Conservation (phyloP, 2,797 vertebrate species). For the Sylvia borin region DNA sequence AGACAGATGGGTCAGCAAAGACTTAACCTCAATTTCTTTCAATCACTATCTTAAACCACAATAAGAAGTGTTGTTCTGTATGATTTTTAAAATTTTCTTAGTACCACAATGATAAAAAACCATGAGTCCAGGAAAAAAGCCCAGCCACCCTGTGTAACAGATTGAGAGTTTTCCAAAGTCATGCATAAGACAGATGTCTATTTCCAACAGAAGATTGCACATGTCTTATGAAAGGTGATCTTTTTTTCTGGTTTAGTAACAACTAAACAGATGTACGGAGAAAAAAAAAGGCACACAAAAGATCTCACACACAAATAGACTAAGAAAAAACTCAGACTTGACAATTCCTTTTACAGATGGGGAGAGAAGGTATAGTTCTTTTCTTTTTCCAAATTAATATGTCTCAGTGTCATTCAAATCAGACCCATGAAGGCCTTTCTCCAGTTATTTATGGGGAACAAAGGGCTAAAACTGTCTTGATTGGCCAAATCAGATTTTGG, state of each 20-base stretch:
- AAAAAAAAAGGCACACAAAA: not conserved
- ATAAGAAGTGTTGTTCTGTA: not conserved
- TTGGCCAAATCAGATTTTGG: not conserved
- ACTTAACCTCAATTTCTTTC: not conserved
- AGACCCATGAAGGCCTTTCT: not conserved
- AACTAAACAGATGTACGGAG: not conserved
- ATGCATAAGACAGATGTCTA: not conserved
- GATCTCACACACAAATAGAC: not conserved
- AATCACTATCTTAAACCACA: not conserved
- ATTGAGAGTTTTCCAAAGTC: not conserved
- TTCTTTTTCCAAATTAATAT: not conserved
- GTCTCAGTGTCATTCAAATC: not conserved
- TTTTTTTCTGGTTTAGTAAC: not conserved
- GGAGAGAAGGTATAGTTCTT: not conserved
- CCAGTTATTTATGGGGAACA: not conserved
- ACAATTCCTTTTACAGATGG: not conserved
- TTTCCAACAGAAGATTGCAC: not conserved
- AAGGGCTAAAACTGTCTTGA: not conserved
- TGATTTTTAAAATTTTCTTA: not conserved
- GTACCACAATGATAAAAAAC: not conserved
- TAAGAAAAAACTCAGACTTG: not conserved
- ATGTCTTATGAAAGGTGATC: not conserved
- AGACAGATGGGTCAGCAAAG: constrained; percentile 5
- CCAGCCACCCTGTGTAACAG: not conserved
- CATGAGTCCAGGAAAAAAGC: not conserved